Conservation (phyloP, 2,113 vertebrate species). For the Bufo gargarizans region DNA sequence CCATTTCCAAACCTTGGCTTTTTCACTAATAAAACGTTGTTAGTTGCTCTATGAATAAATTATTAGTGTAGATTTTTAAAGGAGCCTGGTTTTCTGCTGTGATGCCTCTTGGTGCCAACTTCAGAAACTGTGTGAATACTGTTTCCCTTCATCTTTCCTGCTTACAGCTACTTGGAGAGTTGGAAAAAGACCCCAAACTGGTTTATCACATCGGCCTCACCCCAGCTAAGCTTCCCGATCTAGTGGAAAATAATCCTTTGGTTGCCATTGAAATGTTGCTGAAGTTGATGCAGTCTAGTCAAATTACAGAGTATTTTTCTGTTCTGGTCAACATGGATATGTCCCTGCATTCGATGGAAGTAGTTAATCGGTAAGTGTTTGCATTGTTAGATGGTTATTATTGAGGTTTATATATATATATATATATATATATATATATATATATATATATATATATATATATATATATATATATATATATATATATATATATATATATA, state of each 20-base stretch:
- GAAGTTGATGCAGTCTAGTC: conserved; percentile 98
- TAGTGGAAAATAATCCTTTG: conserved; percentile 98
- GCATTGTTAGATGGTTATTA: not conserved
- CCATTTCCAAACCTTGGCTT: too few species aligned
- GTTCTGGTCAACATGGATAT: conserved; percentile 99
- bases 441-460: too few species aligned
- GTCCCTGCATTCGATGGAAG: conserved; percentile 99
- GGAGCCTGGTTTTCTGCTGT: too few species aligned
- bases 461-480: too few species aligned
- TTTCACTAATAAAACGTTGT: too few species aligned
- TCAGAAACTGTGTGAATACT: too few species aligned
- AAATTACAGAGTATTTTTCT: conserved; percentile 98
- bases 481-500: too few species aligned
- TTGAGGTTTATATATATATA: too few species aligned
- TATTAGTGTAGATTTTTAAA: too few species aligned
- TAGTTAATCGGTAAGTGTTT: conserved; percentile 90
- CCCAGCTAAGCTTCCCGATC: conserved; percentile 92
- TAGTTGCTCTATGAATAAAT: too few species aligned
- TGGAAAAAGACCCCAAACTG: conserved; percentile 96
- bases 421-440: too few species aligned
- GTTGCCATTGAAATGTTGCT: conserved; percentile 98
- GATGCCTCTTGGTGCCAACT: too few species aligned
- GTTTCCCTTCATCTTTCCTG: not conserved
- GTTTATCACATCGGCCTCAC: conserved; percentile 96
- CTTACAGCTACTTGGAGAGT: conserved; percentile 88